Evolutionary conservation across 2,797 vertebrate species (phyloP), one percentile per base, ranked within the genome.

Genomic region (Eulemur rubriventer): DNA sequence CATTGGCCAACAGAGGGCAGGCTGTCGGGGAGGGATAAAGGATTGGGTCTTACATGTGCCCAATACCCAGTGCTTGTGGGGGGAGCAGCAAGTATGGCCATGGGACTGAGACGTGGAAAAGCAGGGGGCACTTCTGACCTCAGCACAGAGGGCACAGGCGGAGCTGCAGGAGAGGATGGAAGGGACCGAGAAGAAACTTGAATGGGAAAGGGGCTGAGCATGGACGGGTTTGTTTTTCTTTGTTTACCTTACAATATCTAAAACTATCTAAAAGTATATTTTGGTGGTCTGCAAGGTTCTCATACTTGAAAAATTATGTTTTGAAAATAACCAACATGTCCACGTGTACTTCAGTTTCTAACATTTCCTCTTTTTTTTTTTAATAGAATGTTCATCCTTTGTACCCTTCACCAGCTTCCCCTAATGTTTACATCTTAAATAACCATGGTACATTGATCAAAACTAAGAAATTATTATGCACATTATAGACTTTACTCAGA

Each of bases 251-350:
- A 85, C 7, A 63, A 33, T 76, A 26, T 70, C 50, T 90, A 24
- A 26, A 92, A 69, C 41, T 61, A 79, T n/a, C 28, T 92, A 69
- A 89, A 89, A 81, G 52, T 57, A 50, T 11, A 65, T 30, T 94
- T 83, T 17, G 7, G 26, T 73, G 24, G 28, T 95, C 48, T 69
- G 22, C 6, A 61, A 41, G 73, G 83, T 93, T 69, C 63, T 93
- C 33, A 82, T 35, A 30, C 16, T 95, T 86, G 81, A 84, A 89
- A 96, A 96, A 70, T 10, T 28, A 55, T 30, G 33, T 63, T 89
- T 78, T 82, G 28, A 73, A 96, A 93, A 90, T 57, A 76, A 59
- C 22, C 61, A 88, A 63, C 55, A 82, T 41, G 24, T 52, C 70
- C 26, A 82, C 28, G 65, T 35, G 30, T 65, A 92, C 20, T 26